Base-by-base conservation (phyloP, 2,888 invertebrate species). In the Caenorhabditis drosophilae region DNA sequence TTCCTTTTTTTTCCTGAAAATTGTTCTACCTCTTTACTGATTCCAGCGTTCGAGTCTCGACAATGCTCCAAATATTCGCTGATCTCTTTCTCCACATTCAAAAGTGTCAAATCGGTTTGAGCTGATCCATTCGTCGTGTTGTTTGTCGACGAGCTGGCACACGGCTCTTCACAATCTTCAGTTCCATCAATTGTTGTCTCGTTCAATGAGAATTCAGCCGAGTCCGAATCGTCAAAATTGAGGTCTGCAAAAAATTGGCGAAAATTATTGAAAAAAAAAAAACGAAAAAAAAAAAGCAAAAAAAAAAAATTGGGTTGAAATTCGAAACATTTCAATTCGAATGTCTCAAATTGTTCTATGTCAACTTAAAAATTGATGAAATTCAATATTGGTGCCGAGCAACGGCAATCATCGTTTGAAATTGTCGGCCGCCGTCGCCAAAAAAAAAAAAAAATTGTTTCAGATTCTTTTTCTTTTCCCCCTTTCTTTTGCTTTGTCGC, bases 31-130 rank as follows among this genome's bases (percentile, higher is more conserved):
- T 73, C 73, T 40, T 64, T 58, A 11, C 52, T 64, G 7, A 64
- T 64, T 36, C 56, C 56, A 27, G 50, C 42, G 25, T 53, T 58
- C 31, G 58, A 56, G 42, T 64, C 60, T 25, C 68, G 55, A 42
- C 67, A 59, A 42, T 64, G 57, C 27, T 64, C 62, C 56, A 73
- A 47, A 57, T 69, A 71, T 6, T 64, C 70, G 31, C 60, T 18
- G 25, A 73, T 62, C 35, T 71, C 63, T 35, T 60, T 54, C 31
- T 70, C 70, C 23, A 73, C 67, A 58, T 73, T 68, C 23, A 73
- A 49, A 11, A 73, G 57, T 26, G 69, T 69, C 41, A 73, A 55
- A 47, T 73, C 73, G 25, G 73, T 73, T 44, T 73, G 73, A 4
- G 67, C 73, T 1, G 70, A 73, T n/a, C n/a, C n/a, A n/a, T n/a